A percentile compares a stretch with the other conserved stretches of the same genome.
phyloP scores from a whole-genome alignment of 30 jellyfish, hydroid and myxozoan genomes.

The Phacellophora camtschatica region DNA sequence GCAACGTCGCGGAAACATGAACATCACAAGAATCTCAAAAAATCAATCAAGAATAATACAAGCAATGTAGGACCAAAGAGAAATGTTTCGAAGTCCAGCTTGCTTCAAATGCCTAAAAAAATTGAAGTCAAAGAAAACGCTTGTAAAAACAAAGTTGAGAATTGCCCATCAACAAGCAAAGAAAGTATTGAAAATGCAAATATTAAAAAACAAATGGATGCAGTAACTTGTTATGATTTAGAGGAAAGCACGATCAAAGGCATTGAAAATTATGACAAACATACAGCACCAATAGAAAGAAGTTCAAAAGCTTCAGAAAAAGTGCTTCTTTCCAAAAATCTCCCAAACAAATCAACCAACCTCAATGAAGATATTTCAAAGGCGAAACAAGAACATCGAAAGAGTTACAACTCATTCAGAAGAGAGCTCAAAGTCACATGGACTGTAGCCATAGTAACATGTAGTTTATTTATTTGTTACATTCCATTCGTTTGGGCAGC shows the following conservation, averaged over 20 bases:
- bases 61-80: background rate
- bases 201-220: background rate
- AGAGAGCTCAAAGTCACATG: constrained; percentile 39
- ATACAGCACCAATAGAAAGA: background rate
- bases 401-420: background rate
- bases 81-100: background rate
- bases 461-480: constrained; percentile 28
- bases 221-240: background rate
- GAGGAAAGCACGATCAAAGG: no score
- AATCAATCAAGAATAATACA: background rate
- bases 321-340: background rate
- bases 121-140: background rate
- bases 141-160: background rate
- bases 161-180: background rate
- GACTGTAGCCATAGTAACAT: constrained; percentile 47
- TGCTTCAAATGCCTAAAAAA: background rate
- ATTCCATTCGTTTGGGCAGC: constrained; percentile 58
- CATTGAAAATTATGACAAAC: background rate
- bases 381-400: background rate
- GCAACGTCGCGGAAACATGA: background rate
- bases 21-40: background rate
- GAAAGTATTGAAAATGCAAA: background rate
- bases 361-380: background rate
- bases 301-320: background rate
- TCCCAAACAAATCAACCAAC: background rate